Evolutionary conservation across 2,113 vertebrate species (phyloP).

Genomic region (Emydocephalus ijimae): DNA sequence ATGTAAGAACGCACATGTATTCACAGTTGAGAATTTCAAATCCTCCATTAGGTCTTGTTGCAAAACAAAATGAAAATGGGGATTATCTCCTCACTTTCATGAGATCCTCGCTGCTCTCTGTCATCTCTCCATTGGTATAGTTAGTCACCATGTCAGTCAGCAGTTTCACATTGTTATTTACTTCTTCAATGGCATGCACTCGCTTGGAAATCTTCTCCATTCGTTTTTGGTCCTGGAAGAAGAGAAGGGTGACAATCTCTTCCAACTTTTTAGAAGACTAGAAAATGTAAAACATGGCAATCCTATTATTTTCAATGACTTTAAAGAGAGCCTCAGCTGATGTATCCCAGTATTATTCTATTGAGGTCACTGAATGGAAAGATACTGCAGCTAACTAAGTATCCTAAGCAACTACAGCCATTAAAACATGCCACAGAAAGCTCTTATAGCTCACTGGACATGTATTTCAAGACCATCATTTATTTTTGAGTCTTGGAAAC

Average conservation of each 20-base stretch:
- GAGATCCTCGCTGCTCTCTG: constrained; percentile 85
- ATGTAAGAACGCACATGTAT: not conserved
- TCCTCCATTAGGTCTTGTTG: not conserved
- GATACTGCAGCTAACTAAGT: not conserved
- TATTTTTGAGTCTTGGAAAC: not conserved
- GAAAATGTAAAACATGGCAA: not conserved
- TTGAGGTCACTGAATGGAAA: not conserved
- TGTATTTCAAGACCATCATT: constrained; percentile 11
- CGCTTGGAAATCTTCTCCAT: constrained; percentile 97
- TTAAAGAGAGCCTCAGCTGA: not conserved
- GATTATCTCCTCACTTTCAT: constrained; percentile 79
- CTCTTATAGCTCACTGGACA: not conserved
- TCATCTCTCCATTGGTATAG: constrained; percentile 79
- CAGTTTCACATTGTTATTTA: constrained; percentile 91
- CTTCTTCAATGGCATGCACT: constrained; percentile 92
- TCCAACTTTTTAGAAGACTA: not conserved
- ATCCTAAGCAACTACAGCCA: not conserved
- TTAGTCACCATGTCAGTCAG: constrained; percentile 90
- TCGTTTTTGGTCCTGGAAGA: constrained; percentile 86
- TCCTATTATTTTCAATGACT: not conserved
- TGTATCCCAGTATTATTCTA: not conserved
- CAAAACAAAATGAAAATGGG: not conserved
- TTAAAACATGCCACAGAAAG: not conserved
- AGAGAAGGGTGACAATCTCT: fast-evolving
- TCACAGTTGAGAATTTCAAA: not conserved